phyloP scores from a whole-genome alignment of 1,140 invertebrate species.

The Drosophila ironensis region DNA sequence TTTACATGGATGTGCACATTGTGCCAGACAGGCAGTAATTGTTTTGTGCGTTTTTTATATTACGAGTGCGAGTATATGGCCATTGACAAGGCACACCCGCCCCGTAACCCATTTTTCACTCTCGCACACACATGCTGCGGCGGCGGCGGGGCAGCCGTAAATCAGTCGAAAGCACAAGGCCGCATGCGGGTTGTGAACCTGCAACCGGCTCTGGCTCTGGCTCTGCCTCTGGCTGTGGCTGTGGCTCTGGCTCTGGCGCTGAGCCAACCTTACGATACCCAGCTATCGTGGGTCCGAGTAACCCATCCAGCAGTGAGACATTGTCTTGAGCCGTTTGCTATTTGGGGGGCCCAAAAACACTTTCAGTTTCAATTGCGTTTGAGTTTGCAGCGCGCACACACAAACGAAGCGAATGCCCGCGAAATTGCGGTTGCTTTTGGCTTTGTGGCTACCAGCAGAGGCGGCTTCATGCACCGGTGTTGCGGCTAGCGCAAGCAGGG shows the following conservation, averaged over 20 bases:
- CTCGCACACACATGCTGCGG: slow-evolving; percentile 1
- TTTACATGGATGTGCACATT: slow-evolving; percentile 15
- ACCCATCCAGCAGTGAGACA: slow-evolving; percentile 39
- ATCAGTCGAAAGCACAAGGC: slow-evolving; percentile 40
- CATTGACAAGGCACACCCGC: slow-evolving; percentile 34
- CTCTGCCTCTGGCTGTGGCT: slow-evolving; percentile 4
- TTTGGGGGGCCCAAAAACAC: slow-evolving; percentile 48
- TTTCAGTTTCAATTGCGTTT: slow-evolving; percentile 78
- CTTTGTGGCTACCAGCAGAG: slow-evolving; percentile 6
- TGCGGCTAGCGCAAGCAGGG: slow-evolving; percentile 48
- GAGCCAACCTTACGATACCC: slow-evolving; percentile 5
- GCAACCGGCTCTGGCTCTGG: slow-evolving; percentile 22
- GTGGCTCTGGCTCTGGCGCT: slow-evolving; percentile 1
- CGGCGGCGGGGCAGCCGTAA: slow-evolving; percentile 14
- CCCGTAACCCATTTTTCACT: slow-evolving; percentile 39
- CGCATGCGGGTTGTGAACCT: slow-evolving; percentile 44
- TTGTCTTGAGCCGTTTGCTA: slow-evolving; percentile 30
- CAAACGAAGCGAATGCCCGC: slow-evolving; percentile 46
- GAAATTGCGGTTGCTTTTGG: slow-evolving; percentile 45
- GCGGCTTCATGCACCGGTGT: not conserved
- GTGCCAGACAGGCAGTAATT: not conserved
- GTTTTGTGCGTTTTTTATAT: slow-evolving; percentile 1
- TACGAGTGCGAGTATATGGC: slow-evolving; percentile 29
- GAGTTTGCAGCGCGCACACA: slow-evolving; percentile 50
- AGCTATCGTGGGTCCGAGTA: slow-evolving; percentile 5